A percentile compares a stretch with the other conserved stretches of the same genome.
These are phyloP conservation scores for Metallyticus violacea DNA, from an alignment of 2,888 invertebrate species.

Conservation along the genomic window DNA sequence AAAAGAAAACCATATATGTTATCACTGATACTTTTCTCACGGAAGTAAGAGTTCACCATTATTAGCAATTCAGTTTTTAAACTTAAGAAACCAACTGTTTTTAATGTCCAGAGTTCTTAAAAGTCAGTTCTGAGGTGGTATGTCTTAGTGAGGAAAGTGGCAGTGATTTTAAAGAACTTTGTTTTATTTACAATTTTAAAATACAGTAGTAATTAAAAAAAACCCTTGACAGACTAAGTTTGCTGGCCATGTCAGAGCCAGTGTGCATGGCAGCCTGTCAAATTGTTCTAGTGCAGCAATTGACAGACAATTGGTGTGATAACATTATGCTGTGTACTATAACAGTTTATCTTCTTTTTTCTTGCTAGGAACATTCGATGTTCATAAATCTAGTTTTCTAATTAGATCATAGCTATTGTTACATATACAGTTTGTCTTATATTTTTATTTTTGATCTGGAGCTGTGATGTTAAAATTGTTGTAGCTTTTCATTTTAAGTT, in stretches of 20 bases:
- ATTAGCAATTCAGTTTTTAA: not conserved
- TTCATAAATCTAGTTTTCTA: not conserved
- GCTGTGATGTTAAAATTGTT: not conserved
- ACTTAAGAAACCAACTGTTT: not conserved
- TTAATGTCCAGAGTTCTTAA: not conserved
- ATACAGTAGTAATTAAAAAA: not conserved
- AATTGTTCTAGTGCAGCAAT: not conserved
- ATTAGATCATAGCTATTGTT: not conserved
- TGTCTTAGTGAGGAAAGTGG: not conserved
- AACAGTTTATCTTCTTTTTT: not conserved
- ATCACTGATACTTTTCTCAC: not conserved
- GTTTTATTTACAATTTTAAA: not conserved
- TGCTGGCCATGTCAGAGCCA: not conserved
- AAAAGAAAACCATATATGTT: not conserved
- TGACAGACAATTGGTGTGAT: not conserved
- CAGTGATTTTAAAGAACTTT: not conserved
- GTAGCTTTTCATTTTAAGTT: not conserved
- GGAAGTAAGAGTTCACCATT: not conserved
- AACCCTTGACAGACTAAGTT: not conserved
- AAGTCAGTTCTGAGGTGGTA: not conserved
- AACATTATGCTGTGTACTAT: not conserved
- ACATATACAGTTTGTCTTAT: not conserved
- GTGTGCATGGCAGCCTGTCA: not conserved
- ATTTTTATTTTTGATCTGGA: not conserved
- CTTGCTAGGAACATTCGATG: not conserved